Evolutionary conservation across 1,140 invertebrate genomes (phyloP).

Genomic region (Cydia pomonella): DNA sequence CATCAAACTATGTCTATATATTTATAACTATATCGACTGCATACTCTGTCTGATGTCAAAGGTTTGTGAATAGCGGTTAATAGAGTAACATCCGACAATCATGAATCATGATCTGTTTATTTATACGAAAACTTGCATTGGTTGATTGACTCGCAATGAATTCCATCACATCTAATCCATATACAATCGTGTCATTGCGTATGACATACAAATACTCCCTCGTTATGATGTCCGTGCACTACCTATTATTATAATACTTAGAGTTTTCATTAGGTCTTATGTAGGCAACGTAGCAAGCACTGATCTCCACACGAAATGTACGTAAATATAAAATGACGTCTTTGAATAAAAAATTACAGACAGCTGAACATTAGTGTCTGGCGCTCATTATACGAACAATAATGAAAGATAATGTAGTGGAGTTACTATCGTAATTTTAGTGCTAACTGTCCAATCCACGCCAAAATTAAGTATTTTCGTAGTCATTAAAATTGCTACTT

Average conservation of each 20-base stretch:
- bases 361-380: not conserved
- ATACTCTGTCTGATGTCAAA: slow-evolving; percentile 31
- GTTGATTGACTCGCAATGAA: not conserved
- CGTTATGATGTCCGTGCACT: not conserved
- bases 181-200: not conserved
- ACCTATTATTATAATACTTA: slow-evolving; percentile 3
- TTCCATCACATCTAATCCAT: not conserved
- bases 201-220: not conserved
- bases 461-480: not conserved
- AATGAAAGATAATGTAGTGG: not conserved
- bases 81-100: not conserved
- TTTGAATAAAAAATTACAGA: not conserved
- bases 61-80: not conserved
- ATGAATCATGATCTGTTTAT: not conserved
- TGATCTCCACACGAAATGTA: slow-evolving; percentile 4
- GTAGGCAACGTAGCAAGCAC: slow-evolving; percentile 15
- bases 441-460: not conserved
- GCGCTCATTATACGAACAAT: not conserved
- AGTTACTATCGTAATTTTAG: not conserved
- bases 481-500: not conserved
- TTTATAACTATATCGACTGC: slow-evolving; percentile 3
- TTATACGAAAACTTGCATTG: not conserved
- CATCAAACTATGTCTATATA: slow-evolving; percentile 20
- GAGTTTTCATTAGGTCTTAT: slow-evolving; percentile 4
- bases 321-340: not conserved